A percentile compares a stretch with the other conserved stretches of the same genome.
Conservation (phyloP, 2,888 invertebrate genomes). For the Bedellia somnulentella region DNA sequence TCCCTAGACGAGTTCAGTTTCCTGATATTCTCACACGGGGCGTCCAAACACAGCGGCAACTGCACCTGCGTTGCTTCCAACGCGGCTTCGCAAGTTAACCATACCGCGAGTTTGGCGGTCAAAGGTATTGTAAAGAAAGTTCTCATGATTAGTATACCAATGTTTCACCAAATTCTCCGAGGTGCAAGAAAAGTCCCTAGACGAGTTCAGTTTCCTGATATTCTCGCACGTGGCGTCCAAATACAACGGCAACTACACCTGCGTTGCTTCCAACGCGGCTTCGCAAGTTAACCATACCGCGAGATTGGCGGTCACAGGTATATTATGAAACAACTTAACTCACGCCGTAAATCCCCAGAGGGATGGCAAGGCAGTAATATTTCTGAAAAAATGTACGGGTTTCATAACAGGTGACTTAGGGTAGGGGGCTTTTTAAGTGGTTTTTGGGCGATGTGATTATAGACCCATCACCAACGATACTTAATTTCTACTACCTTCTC, state of each 20-base stretch:
- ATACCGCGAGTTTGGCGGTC: slow-evolving; percentile 70
- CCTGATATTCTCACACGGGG: slow-evolving; percentile 70
- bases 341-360: too few species aligned
- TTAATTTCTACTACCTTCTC: too few species aligned
- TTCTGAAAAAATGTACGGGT: too few species aligned
- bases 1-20: slow-evolving; percentile 72
- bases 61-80: slow-evolving; percentile 75
- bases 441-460: too few species aligned
- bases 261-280: slow-evolving; percentile 71
- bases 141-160: too few species aligned
- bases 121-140: too few species aligned
- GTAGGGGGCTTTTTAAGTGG: too few species aligned
- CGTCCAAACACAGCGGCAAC: slow-evolving; percentile 69
- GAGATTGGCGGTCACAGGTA: slow-evolving; percentile 71
- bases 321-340: too few species aligned
- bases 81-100: slow-evolving; percentile 70
- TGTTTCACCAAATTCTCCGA: too few species aligned
- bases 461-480: too few species aligned
- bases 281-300: slow-evolving; percentile 73
- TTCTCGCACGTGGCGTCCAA: slow-evolving; percentile 70
- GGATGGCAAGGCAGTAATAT: too few species aligned
- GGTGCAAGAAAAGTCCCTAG: slow-evolving; percentile 69
- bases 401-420: too few species aligned
- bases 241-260: slow-evolving; percentile 73
- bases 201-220: slow-evolving; percentile 71